Evolutionary conservation across 2,113 vertebrate species (phyloP).

Genomic region (Crypturellus undulatus): DNA sequence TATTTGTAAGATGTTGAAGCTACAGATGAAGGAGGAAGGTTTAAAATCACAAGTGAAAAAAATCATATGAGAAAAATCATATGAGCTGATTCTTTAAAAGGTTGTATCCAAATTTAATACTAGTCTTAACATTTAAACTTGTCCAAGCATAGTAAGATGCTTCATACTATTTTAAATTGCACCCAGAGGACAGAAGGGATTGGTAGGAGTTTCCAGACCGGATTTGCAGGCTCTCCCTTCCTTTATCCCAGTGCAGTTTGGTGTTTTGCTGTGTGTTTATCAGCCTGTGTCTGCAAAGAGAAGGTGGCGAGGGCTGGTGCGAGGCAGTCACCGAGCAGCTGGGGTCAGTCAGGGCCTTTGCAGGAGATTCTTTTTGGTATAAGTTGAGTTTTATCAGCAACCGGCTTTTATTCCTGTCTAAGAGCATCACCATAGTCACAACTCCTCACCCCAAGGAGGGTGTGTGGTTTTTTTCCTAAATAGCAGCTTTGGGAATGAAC

Average conservation of each 20-base stretch:
- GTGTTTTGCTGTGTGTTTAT: rapidly evolving
- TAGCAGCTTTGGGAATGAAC: not conserved
- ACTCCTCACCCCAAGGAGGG: not conserved
- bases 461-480: not conserved
- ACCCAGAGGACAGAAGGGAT: not conserved
- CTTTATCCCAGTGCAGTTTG: not conserved
- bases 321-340: not conserved
- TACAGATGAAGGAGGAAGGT: not conserved
- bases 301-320: not conserved
- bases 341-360: not conserved
- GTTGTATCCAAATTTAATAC: not conserved
- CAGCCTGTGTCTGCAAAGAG: rapidly evolving
- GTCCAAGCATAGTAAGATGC: not conserved
- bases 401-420: not conserved
- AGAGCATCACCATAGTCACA: rapidly evolving
- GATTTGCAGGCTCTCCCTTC: not conserved
- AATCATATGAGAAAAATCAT: not conserved
- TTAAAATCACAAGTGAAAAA: not conserved
- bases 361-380: not conserved
- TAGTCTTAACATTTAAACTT: not conserved
- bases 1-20: not conserved
- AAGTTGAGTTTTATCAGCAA: not conserved
- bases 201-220: not conserved
- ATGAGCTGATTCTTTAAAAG: not conserved
- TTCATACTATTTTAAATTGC: not conserved